Base-by-base conservation (phyloP, 2,888 invertebrate genomes). In the Drosophila lacicola region DNA sequence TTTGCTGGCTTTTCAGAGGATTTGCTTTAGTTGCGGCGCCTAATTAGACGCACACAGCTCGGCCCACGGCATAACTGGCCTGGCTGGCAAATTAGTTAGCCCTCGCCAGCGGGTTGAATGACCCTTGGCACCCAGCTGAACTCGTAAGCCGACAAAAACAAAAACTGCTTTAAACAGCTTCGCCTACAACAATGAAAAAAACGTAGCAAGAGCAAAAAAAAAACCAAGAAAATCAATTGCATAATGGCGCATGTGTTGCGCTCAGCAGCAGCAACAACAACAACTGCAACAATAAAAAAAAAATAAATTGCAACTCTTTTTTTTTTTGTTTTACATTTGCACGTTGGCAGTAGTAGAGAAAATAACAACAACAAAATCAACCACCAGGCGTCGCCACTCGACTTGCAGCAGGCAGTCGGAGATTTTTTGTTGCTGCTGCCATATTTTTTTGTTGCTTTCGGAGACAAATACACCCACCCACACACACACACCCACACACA, bases 241-340 rank as follows among this genome's bases (percentile, higher is more conserved):
- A 90, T 90, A 89, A 89, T 89, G 81, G 86, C 79, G 90, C 88
- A 86, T 82, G 90, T 89, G 88, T 90, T 87, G 76, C 82, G 77
- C 78, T 51, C 72, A 46, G 74, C 67, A 67, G 60, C 51, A 70
- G 46, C 68, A 81, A 33, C 49, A 61, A 8, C 51, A 67, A 34
- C 45, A 44, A 17, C 25, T 49, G 17, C 46, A 51, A 53, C 44
- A 70, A 51, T 44, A 66, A 36, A 34, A 17, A 17, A 57, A 45
- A 49, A 67, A 66, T 63, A 80, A 78, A 85, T 88, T 82, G 77
- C 85, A 85, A 84, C 82, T 83, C 80, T 79, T 84, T 78, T 78
- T 83, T 65, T 80, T 77, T 82, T 45, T 25, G 3, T 37, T 36
- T 44, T 25, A 44, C 79, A 76, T 84, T 78, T 70, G 64, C 74